These are phyloP conservation scores for Ommatoiulus sabulosus DNA, from an alignment of 2,888 invertebrate genomes.

Conservation along the genomic window DNA sequence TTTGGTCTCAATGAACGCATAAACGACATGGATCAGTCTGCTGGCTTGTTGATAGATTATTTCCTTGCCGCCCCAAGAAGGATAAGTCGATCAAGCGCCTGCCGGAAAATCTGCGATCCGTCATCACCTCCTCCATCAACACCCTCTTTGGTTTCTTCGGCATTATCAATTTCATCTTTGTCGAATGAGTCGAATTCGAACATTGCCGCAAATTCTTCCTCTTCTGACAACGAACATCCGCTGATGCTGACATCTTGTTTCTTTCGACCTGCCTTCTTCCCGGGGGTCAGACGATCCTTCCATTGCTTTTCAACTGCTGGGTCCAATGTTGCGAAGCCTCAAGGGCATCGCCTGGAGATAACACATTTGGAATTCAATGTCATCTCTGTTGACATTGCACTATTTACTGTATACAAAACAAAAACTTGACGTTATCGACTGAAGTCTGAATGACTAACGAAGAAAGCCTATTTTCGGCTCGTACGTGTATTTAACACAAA, in stretches of 20 bases:
- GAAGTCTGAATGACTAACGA: too few relatives aligned
- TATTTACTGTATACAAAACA: too few relatives aligned
- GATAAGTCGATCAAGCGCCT: conserved; percentile 64
- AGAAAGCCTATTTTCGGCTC: too few relatives aligned
- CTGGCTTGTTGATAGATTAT: conserved; percentile 63
- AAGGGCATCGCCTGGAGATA: neutral
- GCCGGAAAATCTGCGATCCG: conserved; percentile 6
- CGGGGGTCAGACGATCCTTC: neutral
- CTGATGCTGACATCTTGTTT: neutral
- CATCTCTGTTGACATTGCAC: too few relatives aligned
- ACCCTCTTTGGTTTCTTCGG: neutral
- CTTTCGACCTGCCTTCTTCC: neutral
- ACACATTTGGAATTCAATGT: neutral
- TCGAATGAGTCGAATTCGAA: neutral
- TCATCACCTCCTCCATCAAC: neutral
- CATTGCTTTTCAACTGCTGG: neutral
- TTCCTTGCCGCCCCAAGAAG: conserved; percentile 64
- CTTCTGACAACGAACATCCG: neutral
- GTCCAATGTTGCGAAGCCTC: neutral
- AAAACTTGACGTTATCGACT: too few relatives aligned
- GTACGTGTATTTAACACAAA: too few relatives aligned
- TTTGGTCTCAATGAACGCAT: conserved; percentile 64
- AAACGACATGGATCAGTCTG: conserved; percentile 64
- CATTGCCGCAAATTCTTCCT: neutral
- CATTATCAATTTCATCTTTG: neutral